These are phyloP conservation scores for Diaperis boleti DNA, from an alignment of 2,888 invertebrate species.

Conservation along the genomic window DNA sequence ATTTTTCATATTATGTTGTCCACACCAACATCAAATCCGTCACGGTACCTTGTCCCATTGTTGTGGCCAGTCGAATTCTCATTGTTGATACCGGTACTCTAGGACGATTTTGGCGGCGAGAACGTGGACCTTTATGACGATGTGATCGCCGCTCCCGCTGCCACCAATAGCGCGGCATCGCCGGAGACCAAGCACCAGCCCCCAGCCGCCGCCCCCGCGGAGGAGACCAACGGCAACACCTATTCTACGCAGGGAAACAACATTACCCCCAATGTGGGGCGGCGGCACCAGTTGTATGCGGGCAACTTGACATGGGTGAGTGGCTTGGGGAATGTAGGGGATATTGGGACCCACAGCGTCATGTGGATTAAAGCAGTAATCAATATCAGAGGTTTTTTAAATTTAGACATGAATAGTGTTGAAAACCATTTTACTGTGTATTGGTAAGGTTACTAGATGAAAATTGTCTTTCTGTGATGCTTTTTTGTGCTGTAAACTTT, in stretches of 20 bases:
- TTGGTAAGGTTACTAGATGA: too few relatives aligned
- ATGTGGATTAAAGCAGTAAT: too few relatives aligned
- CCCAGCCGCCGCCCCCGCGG: constrained; percentile 68
- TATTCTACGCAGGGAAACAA: constrained; percentile 79
- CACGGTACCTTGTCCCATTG: background rate
- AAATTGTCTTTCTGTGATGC: too few relatives aligned
- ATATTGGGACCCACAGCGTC: too few relatives aligned
- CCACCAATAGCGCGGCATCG: constrained; percentile 72
- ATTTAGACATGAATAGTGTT: too few relatives aligned
- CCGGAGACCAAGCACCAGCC: constrained; percentile 71
- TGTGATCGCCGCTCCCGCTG: constrained; percentile 86
- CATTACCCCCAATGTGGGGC: constrained; percentile 77
- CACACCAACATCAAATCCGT: too few relatives aligned
- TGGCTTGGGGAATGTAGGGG: too few relatives aligned
- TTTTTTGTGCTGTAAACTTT: too few relatives aligned
- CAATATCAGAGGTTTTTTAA: too few relatives aligned
- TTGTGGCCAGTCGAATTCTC: constrained; percentile 10
- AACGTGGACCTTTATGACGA: constrained; percentile 96
- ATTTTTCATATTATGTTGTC: too few relatives aligned
- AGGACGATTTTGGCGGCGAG: constrained; percentile 87
- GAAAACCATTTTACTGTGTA: too few relatives aligned
- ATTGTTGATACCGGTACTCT: constrained; percentile 34
- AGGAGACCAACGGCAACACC: constrained; percentile 79
- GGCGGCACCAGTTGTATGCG: constrained; percentile 93
- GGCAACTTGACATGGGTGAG: constrained; percentile 99